Evolutionary conservation across 2,888 invertebrate species (phyloP), one percentile per base, ranked within the genome.

Genomic region (Drosophila infuscata): DNA sequence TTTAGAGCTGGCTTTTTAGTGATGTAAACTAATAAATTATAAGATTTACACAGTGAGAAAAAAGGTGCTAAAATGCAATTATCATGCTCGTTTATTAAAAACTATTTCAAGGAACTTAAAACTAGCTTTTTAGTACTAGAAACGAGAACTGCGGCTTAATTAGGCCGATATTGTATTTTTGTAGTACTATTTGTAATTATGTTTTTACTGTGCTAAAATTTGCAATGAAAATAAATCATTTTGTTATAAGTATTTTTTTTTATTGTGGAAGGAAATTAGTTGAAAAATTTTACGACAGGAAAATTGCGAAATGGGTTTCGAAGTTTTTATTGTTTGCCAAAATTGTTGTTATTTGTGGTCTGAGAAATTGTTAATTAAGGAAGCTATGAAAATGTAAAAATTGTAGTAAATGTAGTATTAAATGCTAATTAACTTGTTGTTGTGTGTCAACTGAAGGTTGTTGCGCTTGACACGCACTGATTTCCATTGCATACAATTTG

Each of bases 391-490:
- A 15, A 46, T 46, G 15, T 20, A 0, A 20, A 46, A 46, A 46
- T 9, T 5, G 17, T 43, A 25, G 38, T 46, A 57, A 69, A 36
- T 63, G 56, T 62, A 52, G 62, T 64, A 66, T 60, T 51, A 38
- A 60, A 52, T 56, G 36, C 36, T 46, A 74, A 78, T 78, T 70
- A 59, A 32, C 53, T 52, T 30, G 48, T 60, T 56, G 70, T 32
- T 11, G 41, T 51, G 41, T 12, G 60, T 69, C 51, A 65, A 53
- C 58, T 79, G 79, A 81, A 81, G 79, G 80, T 81, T 73, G 52
- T 78, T 78, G 68, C 70, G 71, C 79, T 76, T 66, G 68, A 68
- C 74, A 81, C 76, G 76, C 79, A 79, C 65, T 62, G 43, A 48
- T 56, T 75, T 72, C 53, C 53, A 77, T 66, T 74, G 68, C 77